phyloP scores from a whole-genome alignment of 2,888 invertebrate species.

The Melieria crassipennis region DNA sequence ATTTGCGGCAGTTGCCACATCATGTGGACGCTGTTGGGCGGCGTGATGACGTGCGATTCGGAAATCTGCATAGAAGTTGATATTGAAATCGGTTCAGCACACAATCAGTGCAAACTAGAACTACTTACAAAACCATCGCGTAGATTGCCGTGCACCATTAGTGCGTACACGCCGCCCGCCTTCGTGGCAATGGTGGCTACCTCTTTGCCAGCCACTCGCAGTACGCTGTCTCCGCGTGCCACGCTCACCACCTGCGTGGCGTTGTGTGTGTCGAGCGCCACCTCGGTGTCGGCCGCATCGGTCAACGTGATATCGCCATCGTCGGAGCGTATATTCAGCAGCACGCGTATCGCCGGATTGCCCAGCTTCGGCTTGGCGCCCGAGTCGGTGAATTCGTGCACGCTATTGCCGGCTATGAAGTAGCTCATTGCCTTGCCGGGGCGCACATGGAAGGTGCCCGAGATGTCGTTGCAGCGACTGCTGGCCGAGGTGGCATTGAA shows the following conservation, averaged over 20 bases:
- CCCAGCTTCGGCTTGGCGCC: slow-evolving; percentile 57
- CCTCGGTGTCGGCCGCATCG: slow-evolving; percentile 34
- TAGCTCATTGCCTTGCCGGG: slow-evolving; percentile 59
- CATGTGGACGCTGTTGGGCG: slow-evolving; percentile 81
- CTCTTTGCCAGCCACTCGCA: slow-evolving; percentile 46
- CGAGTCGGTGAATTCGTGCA: slow-evolving; percentile 55
- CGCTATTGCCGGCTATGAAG: slow-evolving; percentile 48
- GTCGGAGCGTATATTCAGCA: slow-evolving; percentile 53
- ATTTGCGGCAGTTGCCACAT: slow-evolving; percentile 89
- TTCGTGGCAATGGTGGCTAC: slow-evolving; percentile 62
- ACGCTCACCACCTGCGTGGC: slow-evolving; percentile 49
- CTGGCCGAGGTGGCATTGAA: slow-evolving; percentile 60
- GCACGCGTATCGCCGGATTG: slow-evolving; percentile 58
- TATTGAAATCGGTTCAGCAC: neutral
- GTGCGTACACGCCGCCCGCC: slow-evolving; percentile 75
- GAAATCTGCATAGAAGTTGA: slow-evolving; percentile 43
- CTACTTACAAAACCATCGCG: slow-evolving; percentile 63
- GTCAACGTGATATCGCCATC: slow-evolving; percentile 47
- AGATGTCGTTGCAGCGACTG: slow-evolving; percentile 27
- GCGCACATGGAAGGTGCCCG: slow-evolving; percentile 13
- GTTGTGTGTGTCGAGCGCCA: slow-evolving; percentile 42
- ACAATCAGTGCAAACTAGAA: neutral
- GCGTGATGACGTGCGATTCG: slow-evolving; percentile 63
- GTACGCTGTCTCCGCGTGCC: slow-evolving; percentile 43
- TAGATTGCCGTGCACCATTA: slow-evolving; percentile 64